These are phyloP conservation scores for Mantis religiosa DNA, from an alignment of 2,888 invertebrate genomes.

Conservation along the genomic window DNA sequence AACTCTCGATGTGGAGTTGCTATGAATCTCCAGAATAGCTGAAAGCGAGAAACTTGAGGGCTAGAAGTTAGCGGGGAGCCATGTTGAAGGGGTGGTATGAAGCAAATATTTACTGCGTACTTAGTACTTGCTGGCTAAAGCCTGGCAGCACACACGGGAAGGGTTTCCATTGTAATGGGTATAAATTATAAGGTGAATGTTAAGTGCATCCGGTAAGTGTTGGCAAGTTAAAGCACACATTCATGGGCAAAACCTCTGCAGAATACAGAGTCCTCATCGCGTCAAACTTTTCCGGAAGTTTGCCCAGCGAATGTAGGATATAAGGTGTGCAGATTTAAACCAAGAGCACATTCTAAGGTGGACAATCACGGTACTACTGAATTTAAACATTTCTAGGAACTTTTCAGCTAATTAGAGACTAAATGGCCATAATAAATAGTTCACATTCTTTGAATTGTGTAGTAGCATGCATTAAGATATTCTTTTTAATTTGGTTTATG, in stretches of 20 bases:
- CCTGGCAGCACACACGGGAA: not conserved
- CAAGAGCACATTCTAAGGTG: too few species aligned
- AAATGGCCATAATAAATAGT: too few species aligned
- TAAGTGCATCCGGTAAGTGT: not conserved
- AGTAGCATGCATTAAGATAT: too few species aligned
- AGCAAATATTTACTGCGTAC: not conserved
- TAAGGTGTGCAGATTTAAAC: not conserved
- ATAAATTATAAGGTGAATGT: not conserved
- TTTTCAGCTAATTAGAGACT: too few species aligned
- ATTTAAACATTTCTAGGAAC: too few species aligned
- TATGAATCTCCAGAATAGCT: not conserved
- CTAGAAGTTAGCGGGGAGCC: not conserved
- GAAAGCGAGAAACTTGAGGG: not conserved
- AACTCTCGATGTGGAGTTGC: not conserved
- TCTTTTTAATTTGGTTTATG: too few species aligned
- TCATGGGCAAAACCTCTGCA: not conserved
- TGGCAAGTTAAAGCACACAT: not conserved
- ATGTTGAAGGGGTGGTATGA: not conserved
- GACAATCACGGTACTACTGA: too few species aligned
- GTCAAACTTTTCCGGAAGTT: not conserved
- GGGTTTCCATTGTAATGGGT: not conserved
- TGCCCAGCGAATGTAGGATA: not conserved
- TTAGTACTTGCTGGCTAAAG: not conserved
- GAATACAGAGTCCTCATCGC: not conserved
- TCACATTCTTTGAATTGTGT: too few species aligned